Evolutionary conservation across 2,888 invertebrate species (phyloP), one percentile per base, ranked within the genome.

Genomic region (Calephelis perditalis): DNA sequence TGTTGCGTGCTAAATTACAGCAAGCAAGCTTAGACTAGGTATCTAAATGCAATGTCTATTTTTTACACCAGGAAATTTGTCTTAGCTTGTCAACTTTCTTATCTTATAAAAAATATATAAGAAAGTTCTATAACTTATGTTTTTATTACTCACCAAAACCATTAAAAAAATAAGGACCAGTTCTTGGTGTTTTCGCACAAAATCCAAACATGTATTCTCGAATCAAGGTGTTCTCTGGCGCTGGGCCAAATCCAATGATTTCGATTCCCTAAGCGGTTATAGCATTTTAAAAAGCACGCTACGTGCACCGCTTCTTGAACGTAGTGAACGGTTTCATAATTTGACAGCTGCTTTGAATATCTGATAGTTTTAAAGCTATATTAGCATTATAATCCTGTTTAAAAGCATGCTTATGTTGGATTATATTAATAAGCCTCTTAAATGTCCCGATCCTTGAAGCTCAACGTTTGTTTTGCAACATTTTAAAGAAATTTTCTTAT

Each of bases 211-310:
- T 57, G 47, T 61, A 47, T 59, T 63, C 57, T 59, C 58, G 60
- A 59, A 56, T 58, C 63, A 72, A 79, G 79, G 78, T 75, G 75
- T 68, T 71, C 59, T 6, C 69, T 80, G 82, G 82, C 76, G 58
- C 57, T 37, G 52, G 40, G 80, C 82, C 82, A 81, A 70, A 69
- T 67, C 63, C 71, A 71, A 73, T 71, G 70, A 70, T 74, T 70
- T 70, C 67, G 65, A 70, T 70, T 69, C 70, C 73, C 73, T 73
- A 73, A 72, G 73, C 73, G 76, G 74, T 77, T 73, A 81, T 77
- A 75, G 75, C 75, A 71, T 77, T 80, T 80, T 79, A 76, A 81
- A 78, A 72, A 71, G 70, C 73, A 71, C 70, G 72, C 72, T 72
- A 73, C 70, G 63, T 62, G 58, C 54, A 55, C 58, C 45, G 52